Conservation (phyloP, 2,797 vertebrate species). For the Mus caroli region DNA sequence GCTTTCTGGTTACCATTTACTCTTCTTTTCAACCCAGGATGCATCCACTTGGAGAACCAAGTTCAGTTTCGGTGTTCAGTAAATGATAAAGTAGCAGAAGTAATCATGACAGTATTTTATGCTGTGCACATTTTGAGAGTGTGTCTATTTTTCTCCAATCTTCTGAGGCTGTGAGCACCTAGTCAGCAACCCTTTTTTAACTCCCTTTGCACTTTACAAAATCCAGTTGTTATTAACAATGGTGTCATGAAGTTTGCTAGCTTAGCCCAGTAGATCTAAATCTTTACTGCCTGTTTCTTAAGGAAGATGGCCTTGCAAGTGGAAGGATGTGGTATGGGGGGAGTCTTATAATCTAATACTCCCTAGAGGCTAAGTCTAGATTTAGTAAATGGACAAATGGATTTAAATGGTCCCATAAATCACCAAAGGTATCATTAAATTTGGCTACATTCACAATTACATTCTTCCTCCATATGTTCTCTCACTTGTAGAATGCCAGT, state of each 20-base stretch:
- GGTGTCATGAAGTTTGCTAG: not conserved
- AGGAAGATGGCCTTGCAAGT: not conserved
- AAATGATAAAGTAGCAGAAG: accelerated
- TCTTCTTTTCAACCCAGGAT: not conserved
- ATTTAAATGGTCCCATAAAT: no score
- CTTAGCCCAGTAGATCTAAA: no score
- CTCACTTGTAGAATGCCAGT: accelerated
- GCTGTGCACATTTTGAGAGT: not conserved
- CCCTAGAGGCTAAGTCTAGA: not conserved
- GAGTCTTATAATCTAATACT: not conserved
- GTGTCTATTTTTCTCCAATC: not conserved
- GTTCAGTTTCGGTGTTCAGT: accelerated
- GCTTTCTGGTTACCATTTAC: not conserved
- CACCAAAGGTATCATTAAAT: accelerated
- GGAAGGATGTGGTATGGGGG: not conserved
- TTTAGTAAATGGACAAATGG: not conserved
- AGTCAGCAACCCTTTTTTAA: not conserved
- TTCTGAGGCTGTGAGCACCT: not conserved
- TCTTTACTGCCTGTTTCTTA: not conserved
- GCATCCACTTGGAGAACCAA: not conserved
- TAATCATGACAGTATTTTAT: not conserved
- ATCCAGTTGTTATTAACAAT: not conserved
- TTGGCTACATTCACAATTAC: not conserved
- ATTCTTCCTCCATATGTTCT: not conserved
- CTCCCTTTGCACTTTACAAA: not conserved